These are phyloP conservation scores for Lasius fuliginosus DNA, from an alignment of 2,888 invertebrate species.

Conservation along the genomic window DNA sequence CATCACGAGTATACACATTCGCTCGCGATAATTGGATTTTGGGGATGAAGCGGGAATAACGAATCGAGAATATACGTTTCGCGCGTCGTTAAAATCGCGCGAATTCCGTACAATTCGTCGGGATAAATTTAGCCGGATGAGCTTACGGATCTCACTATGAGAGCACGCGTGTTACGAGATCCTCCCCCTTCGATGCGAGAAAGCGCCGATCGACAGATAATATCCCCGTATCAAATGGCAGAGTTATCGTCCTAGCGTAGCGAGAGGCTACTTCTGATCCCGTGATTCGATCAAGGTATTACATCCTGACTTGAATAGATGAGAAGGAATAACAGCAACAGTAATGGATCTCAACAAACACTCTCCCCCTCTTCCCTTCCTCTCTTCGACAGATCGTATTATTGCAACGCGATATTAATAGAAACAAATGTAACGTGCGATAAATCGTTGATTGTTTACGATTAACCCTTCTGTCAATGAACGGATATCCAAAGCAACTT, in stretches of 20 bases:
- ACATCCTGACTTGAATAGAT: not conserved
- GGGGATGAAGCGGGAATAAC: constrained; percentile 6
- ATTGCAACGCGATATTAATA: not conserved
- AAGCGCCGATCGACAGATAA: constrained; percentile 30
- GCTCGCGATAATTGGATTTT: constrained; percentile 37
- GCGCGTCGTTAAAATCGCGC: constrained; percentile 11
- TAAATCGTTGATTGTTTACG: not conserved
- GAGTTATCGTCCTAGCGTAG: constrained; percentile 15
- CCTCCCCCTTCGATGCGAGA: not conserved
- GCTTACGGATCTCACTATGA: constrained; percentile 28
- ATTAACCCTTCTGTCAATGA: not conserved
- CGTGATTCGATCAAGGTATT: not conserved
- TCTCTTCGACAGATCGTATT: not conserved
- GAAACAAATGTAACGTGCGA: not conserved
- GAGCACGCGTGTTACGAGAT: constrained; percentile 35
- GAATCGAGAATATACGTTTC: constrained; percentile 19
- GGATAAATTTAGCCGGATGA: constrained; percentile 40
- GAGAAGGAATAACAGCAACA: not conserved
- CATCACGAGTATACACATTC: not conserved
- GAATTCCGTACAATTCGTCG: constrained; percentile 7
- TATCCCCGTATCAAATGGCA: constrained; percentile 36
- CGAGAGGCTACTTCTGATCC: not conserved
- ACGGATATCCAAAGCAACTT: no score
- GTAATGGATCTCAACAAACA: not conserved
- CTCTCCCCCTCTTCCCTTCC: not conserved